phyloP scores from a whole-genome alignment of 2,888 invertebrate species.

The Chrysodeixis includens region DNA sequence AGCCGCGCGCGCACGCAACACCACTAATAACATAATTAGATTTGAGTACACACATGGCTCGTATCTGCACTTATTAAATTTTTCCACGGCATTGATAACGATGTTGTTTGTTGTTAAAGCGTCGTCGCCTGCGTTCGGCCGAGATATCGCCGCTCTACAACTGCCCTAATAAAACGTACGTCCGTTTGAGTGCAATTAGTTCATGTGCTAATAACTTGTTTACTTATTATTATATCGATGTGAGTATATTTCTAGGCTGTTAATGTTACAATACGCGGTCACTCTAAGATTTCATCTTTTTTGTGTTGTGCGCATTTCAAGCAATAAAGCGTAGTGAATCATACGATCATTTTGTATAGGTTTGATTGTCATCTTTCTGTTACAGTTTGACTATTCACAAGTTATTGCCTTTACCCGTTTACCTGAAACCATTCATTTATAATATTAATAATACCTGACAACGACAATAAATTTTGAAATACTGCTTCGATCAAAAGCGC shows the following conservation, averaged over 20 bases:
- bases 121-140: constrained; percentile 2
- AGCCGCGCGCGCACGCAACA: constrained; percentile 39
- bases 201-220: constrained; percentile 9
- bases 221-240: not conserved
- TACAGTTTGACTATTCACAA: not conserved
- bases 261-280: not conserved
- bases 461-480: not conserved
- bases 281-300: not conserved
- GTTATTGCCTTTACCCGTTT: not conserved
- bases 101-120: constrained; percentile 1
- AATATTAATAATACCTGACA: not conserved
- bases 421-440: not conserved
- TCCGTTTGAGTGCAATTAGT: not conserved
- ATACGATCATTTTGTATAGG: not conserved
- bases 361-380: not conserved
- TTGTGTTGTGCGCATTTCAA: too few species aligned
- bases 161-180: constrained; percentile 21
- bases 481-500: constrained; percentile 3
- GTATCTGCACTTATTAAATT: constrained; percentile 37
- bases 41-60: constrained; percentile 38
- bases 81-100: constrained; percentile 40
- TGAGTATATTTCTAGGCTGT: not conserved
- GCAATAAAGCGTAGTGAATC: too few species aligned
- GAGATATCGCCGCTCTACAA: constrained; percentile 30
- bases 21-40: constrained; percentile 56